These are phyloP conservation scores for Oryzaephilus surinamensis DNA, from an alignment of 1,140 invertebrate species.

Conservation along the genomic window DNA sequence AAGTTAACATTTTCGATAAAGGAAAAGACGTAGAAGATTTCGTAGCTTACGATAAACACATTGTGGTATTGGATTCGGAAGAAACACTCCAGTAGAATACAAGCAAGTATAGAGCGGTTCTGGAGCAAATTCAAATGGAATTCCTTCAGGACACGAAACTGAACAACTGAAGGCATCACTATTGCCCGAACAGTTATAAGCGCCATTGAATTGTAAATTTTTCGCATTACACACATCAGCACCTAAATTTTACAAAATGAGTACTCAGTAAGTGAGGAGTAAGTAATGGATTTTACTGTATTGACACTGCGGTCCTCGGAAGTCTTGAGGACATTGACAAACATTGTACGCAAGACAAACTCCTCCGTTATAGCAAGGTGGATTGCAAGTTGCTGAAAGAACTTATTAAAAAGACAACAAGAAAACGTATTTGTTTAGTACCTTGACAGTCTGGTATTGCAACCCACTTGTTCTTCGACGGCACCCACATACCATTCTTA, in stretches of 20 bases:
- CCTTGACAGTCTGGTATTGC: constrained; percentile 54
- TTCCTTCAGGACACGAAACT: constrained; percentile 53
- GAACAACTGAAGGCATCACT: constrained; percentile 48
- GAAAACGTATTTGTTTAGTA: too few relatives aligned
- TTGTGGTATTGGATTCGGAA: constrained; percentile 58
- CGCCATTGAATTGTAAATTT: constrained; percentile 62
- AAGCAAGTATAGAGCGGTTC: constrained; percentile 54
- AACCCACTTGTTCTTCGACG: constrained; percentile 44
- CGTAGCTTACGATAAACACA: constrained; percentile 54
- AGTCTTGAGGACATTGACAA: constrained; percentile 65
- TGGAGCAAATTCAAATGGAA: constrained; percentile 48
- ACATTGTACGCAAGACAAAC: constrained; percentile 60
- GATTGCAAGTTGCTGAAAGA: constrained; percentile 55
- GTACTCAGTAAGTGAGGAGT: background rate
- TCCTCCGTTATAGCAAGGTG: constrained; percentile 65
- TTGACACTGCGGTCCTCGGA: constrained; percentile 62
- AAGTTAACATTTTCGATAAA: constrained; percentile 4
- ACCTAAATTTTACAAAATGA: constrained; percentile 36
- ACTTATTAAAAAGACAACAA: too few relatives aligned
- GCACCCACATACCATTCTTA: constrained; percentile 52
- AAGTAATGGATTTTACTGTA: constrained; percentile 48
- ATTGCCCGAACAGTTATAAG: constrained; percentile 55
- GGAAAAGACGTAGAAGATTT: background rate
- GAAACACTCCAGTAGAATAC: constrained; percentile 55
- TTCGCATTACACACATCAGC: constrained; percentile 45